Evolutionary conservation across 2,797 vertebrate species (phyloP).

Genomic region (Babyrousa celebensis): DNA sequence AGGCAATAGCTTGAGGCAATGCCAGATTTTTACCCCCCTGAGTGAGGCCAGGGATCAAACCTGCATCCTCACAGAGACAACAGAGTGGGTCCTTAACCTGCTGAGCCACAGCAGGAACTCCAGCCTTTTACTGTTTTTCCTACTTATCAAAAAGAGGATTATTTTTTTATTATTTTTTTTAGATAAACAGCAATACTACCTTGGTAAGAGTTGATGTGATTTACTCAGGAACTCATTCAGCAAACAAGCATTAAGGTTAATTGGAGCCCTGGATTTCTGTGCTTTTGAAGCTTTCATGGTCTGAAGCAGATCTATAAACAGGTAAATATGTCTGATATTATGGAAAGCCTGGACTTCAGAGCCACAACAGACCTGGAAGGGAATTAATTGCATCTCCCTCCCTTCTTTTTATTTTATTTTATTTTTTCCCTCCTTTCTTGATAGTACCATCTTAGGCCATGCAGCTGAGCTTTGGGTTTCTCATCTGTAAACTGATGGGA

Average conservation of each 20-base stretch:
- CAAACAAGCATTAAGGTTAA: constrained; percentile 11
- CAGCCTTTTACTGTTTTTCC: not conserved
- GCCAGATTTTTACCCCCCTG: too few species aligned
- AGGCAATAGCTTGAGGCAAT: too few species aligned
- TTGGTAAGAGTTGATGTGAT: constrained; percentile 9
- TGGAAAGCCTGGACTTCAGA: not conserved
- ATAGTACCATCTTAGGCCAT: not conserved
- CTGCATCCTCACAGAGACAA: too few species aligned
- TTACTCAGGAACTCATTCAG: constrained; percentile 57
- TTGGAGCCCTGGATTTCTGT: not conserved
- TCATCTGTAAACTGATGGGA: constrained; percentile 39
- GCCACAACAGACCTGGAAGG: not conserved
- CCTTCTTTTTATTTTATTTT: not conserved
- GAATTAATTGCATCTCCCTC: constrained; percentile 1
- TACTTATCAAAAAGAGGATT: constrained; percentile 29
- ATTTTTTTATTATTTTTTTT: too few species aligned
- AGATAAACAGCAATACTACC: not conserved
- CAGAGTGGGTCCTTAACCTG: too few species aligned
- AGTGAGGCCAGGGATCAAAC: too few species aligned
- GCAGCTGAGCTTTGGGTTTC: not conserved
- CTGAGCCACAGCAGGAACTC: too few species aligned
- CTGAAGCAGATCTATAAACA: not conserved
- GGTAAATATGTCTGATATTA: not conserved
- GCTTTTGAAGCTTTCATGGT: not conserved
- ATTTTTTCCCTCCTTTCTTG: not conserved